Conservation (phyloP, 2,113 vertebrate genomes). For the Elanoides forficatus region DNA sequence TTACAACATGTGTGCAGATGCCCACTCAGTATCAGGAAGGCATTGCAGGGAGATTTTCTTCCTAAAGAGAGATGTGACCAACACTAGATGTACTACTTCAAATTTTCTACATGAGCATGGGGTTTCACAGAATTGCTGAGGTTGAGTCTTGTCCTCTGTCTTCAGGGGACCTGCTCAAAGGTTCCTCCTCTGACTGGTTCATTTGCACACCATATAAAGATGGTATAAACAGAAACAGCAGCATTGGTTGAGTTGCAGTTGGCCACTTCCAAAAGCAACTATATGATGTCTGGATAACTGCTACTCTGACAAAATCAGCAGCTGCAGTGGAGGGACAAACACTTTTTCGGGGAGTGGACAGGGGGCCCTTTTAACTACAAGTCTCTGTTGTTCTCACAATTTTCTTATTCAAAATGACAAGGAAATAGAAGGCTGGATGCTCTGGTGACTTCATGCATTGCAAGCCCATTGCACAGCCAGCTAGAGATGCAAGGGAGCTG, state of each 20-base stretch:
- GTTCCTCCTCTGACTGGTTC: neutral
- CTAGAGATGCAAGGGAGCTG: neutral
- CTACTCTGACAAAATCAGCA: neutral
- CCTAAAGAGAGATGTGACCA: neutral
- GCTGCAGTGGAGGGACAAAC: neutral
- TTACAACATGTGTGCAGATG: neutral
- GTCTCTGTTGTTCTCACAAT: neutral
- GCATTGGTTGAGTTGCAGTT: neutral
- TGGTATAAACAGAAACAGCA: neutral
- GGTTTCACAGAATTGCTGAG: neutral
- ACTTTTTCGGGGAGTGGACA: neutral
- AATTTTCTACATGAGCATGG: neutral
- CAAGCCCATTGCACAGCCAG: neutral
- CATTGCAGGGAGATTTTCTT: neutral
- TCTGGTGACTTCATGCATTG: neutral
- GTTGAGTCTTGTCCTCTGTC: neutral
- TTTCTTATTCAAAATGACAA: neutral
- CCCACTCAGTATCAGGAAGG: neutral
- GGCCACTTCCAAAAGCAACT: neutral
- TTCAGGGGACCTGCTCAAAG: neutral
- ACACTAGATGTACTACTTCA: neutral
- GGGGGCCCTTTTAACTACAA: neutral
- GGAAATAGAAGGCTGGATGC: neutral
- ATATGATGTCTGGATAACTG: neutral
- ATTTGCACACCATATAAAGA: neutral